These are phyloP conservation scores for Coronaproctus castanopsis DNA, from an alignment of 2,888 invertebrate species.

Conservation along the genomic window DNA sequence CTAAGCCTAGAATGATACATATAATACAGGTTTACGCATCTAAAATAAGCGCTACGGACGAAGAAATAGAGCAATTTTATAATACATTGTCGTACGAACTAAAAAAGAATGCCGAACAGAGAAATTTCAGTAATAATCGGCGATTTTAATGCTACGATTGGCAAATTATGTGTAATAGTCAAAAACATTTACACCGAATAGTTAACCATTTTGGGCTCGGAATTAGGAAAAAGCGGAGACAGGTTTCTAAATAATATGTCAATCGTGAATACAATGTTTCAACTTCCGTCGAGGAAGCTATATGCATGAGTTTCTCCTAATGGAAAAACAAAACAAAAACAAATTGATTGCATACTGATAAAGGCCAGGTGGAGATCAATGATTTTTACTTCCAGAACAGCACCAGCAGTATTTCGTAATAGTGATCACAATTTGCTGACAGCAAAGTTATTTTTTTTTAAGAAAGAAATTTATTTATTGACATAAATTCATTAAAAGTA, in stretches of 20 bases:
- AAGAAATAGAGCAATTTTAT: not conserved
- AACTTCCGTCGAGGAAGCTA: not conserved
- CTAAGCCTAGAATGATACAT: not conserved
- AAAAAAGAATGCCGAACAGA: not conserved
- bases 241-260: not conserved
- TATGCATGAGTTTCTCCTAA: not conserved
- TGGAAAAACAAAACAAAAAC: not conserved
- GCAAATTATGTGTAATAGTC: not conserved
- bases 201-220: not conserved
- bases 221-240: not conserved
- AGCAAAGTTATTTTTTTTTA: no score
- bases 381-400: not conserved
- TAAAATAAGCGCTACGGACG: not conserved
- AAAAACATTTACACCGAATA: not conserved
- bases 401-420: not conserved
- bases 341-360: not conserved
- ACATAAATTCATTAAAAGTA: no score
- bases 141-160: not conserved
- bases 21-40: not conserved
- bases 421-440: not conserved
- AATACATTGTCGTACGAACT: not conserved
- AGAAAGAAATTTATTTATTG: no score
- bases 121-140: not conserved
- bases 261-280: not conserved
- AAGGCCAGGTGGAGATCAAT: not conserved